Percentiles rank a stretch among this genome's conserved stretches.
Evolutionary conservation across 2,888 invertebrate species (phyloP).

Genomic region (Drosophila yooni): DNA sequence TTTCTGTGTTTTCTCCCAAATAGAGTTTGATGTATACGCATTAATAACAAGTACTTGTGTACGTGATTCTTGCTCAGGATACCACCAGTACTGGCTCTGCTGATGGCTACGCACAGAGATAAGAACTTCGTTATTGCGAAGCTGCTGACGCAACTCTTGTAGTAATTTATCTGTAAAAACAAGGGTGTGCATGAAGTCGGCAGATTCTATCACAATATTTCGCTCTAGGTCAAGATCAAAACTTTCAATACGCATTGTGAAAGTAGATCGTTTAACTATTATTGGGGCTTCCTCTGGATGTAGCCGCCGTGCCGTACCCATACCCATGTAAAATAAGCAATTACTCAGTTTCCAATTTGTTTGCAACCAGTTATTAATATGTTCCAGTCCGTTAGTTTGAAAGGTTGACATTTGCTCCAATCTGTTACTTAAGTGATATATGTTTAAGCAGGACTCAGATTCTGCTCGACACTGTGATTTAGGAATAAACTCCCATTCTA

Average conservation of each 20-base stretch:
- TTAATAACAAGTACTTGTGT: slow-evolving; percentile 53
- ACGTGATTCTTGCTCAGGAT: slow-evolving; percentile 51
- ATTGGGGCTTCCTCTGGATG: slow-evolving; percentile 33
- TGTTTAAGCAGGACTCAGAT: slow-evolving; percentile 52
- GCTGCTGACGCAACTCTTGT: slow-evolving; percentile 31
- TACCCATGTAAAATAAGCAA: slow-evolving; percentile 50
- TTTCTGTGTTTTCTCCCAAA: slow-evolving; percentile 30
- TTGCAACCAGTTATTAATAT: slow-evolving; percentile 50
- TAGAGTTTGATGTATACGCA: slow-evolving; percentile 29
- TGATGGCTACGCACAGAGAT: slow-evolving; percentile 49
- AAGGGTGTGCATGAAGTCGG: slow-evolving; percentile 47
- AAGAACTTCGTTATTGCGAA: slow-evolving; percentile 39
- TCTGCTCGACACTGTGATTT: slow-evolving; percentile 53
- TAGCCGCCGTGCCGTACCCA: slow-evolving; percentile 30
- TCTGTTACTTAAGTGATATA: slow-evolving; percentile 41
- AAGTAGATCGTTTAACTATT: slow-evolving; percentile 24
- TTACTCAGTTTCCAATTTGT: slow-evolving; percentile 50
- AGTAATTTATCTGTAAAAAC: slow-evolving; percentile 39
- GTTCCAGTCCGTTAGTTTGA: slow-evolving; percentile 36
- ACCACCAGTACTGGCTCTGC: slow-evolving; percentile 55
- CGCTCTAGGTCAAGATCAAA: slow-evolving; percentile 45
- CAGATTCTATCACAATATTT: slow-evolving; percentile 32
- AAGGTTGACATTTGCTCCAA: slow-evolving; percentile 47
- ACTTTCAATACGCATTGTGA: slow-evolving; percentile 44
- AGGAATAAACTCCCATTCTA: slow-evolving; percentile 55